Conservation (phyloP, 2,113 vertebrate species). For the Albula glossodonta region DNA sequence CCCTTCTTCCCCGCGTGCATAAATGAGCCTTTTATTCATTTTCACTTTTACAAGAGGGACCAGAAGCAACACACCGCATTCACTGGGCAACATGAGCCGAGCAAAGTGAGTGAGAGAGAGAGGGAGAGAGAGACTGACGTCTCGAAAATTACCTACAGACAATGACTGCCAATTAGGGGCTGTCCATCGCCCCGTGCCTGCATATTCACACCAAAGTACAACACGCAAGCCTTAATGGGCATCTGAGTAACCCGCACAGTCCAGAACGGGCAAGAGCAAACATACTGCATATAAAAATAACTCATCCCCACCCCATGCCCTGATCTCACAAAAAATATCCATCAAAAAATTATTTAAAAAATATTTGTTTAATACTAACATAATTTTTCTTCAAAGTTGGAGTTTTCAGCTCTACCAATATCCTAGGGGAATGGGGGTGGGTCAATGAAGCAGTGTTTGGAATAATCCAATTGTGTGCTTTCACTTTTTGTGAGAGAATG, state of each 20-base stretch:
- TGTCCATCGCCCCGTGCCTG: background rate
- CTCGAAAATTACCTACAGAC: conserved; percentile 61
- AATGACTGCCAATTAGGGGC: conserved; percentile 59
- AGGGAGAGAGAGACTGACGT: conserved; percentile 54
- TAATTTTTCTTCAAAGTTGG: conserved; percentile 7
- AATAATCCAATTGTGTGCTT: conserved; percentile 40
- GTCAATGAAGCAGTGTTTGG: conserved; percentile 26
- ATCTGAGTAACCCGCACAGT: background rate
- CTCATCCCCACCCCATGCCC: background rate
- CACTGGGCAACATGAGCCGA: conserved; percentile 24
- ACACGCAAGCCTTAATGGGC: background rate
- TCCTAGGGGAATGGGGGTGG: background rate
- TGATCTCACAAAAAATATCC: too few species aligned
- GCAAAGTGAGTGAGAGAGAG: conserved; percentile 27
- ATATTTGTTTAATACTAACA: background rate
- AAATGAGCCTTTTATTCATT: conserved; percentile 75
- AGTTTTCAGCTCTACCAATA: conserved; percentile 7
- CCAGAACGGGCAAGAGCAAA: conserved; percentile 4
- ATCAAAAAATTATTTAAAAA: background rate
- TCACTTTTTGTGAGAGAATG: conserved; percentile 38
- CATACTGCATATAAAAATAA: background rate
- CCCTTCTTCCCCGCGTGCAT: conserved; percentile 66
- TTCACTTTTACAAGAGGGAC: conserved; percentile 66
- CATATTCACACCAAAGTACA: background rate
- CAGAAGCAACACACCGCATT: conserved; percentile 25